These are phyloP conservation scores for Penaeus chinensis DNA, from an alignment of 1,140 invertebrate genomes.

Conservation along the genomic window DNA sequence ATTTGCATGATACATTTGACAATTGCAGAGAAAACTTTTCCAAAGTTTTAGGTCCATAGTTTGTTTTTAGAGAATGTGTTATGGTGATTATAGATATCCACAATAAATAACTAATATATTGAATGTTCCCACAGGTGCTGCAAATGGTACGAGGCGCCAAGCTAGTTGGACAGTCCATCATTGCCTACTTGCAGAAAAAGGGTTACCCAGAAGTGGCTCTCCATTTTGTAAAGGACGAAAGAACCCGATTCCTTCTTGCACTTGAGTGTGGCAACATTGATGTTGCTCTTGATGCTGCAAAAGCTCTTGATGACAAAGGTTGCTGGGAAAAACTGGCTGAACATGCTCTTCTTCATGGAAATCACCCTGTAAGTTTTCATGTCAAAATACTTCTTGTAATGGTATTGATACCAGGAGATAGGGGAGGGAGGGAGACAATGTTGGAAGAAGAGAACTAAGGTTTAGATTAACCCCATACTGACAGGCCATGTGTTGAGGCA, in stretches of 20 bases:
- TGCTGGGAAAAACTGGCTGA: slow-evolving; percentile 98
- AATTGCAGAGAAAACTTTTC: too few relatives aligned
- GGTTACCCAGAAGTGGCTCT: slow-evolving; percentile 99
- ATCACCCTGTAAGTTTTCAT: slow-evolving; percentile 81
- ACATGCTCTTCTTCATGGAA: slow-evolving; percentile 92
- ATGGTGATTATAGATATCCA: not conserved
- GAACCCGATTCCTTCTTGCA: slow-evolving; percentile 95
- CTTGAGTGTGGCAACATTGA: slow-evolving; percentile 99
- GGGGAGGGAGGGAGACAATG: too few relatives aligned
- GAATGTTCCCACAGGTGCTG: slow-evolving; percentile 75
- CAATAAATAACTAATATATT: too few relatives aligned
- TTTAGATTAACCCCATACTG: too few relatives aligned
- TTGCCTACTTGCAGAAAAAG: slow-evolving; percentile 98
- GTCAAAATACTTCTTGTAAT: too few relatives aligned
- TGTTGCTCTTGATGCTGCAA: slow-evolving; percentile 91
- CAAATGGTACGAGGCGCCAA: slow-evolving; percentile 98
- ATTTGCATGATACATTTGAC: too few relatives aligned
- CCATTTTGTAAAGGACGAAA: slow-evolving; percentile 99
- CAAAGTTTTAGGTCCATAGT: too few relatives aligned
- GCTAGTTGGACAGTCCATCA: slow-evolving; percentile 98
- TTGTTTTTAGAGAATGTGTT: too few relatives aligned
- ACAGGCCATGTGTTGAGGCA: too few relatives aligned
- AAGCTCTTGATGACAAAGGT: slow-evolving; percentile 90
- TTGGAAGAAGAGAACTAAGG: too few relatives aligned
- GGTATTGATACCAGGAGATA: too few relatives aligned